Evolutionary conservation across 2,888 invertebrate species (phyloP).

Genomic region (Dryocosmus kuriphilus): DNA sequence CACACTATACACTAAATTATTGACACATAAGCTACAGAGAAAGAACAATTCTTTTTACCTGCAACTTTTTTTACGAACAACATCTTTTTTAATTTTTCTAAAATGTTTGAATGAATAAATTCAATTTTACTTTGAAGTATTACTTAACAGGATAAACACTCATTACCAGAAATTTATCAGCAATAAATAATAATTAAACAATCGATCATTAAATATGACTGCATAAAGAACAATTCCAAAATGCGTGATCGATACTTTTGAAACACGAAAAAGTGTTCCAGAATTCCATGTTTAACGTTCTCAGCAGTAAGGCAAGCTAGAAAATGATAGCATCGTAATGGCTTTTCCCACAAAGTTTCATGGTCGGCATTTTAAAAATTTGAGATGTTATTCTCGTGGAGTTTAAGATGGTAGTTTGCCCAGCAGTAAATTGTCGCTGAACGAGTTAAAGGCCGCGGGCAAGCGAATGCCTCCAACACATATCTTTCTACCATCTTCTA

Average conservation of each 20-base stretch:
- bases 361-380: conserved; percentile 74
- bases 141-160: no score
- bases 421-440: conserved; percentile 75
- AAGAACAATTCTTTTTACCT: no score
- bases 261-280: background rate
- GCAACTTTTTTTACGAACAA: no score
- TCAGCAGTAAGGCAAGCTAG: conserved; percentile 39
- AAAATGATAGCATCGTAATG: conserved; percentile 51
- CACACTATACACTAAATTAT: no score
- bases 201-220: no score
- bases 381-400: conserved; percentile 63
- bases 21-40: no score
- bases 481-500: conserved; percentile 76
- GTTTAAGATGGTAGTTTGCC: conserved; percentile 75
- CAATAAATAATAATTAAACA: no score
- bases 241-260: background rate
- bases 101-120: no score
- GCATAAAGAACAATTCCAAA: background rate
- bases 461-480: conserved; percentile 60
- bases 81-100: no score
- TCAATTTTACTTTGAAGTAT: no score
- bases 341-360: conserved; percentile 70
- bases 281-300: conserved; percentile 24
- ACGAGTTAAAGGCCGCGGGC: conserved; percentile 64
- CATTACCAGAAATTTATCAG: no score